phyloP scores from a whole-genome alignment of 2,797 vertebrate genomes.

The Enteromius viviparus region DNA sequence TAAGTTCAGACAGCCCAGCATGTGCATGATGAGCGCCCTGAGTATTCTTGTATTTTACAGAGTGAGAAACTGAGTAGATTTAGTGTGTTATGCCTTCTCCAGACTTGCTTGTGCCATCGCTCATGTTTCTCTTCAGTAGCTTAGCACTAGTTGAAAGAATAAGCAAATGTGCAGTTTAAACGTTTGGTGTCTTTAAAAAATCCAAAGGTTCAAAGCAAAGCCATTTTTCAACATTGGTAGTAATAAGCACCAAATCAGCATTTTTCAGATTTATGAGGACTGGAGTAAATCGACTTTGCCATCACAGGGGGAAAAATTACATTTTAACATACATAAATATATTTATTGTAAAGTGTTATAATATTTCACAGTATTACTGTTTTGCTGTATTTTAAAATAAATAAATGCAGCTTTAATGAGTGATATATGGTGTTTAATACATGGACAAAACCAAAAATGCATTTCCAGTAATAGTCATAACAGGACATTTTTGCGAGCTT shows the following conservation, averaged over 20 bases:
- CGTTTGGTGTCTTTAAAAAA: neutral
- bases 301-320: neutral
- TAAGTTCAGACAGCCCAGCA: conserved; percentile 36
- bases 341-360: neutral
- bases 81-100: conserved; percentile 31
- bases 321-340: neutral
- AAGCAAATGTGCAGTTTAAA: neutral
- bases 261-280: conserved; percentile 1
- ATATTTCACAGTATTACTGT: neutral
- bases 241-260: neutral
- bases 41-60: conserved; percentile 45
- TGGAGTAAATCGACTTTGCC: neutral
- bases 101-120: conserved; percentile 12
- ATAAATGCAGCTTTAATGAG: neutral
- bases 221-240: neutral
- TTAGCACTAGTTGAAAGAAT: neutral
- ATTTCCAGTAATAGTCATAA: neutral
- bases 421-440: neutral
- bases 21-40: conserved; percentile 27
- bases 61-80: conserved; percentile 44
- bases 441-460: neutral
- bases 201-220: neutral
- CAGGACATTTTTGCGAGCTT: neutral
- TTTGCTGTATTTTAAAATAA: neutral
- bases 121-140: conserved; percentile 7